Base-by-base conservation (phyloP, 2,113 vertebrate species). In the Riparia riparia region DNA sequence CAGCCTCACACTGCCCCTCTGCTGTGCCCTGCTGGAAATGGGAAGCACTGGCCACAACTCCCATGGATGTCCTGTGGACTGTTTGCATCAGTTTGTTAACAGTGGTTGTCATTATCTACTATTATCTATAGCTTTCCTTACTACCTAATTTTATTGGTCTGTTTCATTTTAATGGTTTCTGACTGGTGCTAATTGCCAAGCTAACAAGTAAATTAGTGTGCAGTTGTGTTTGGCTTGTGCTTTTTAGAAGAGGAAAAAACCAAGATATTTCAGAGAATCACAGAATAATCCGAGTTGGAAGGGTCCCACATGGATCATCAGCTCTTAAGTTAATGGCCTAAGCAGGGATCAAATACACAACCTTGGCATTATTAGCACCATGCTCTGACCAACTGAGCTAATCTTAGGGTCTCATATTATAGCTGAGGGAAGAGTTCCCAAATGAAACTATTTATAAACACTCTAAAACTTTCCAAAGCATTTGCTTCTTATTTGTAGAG, bases 341-440 rank as follows among this genome's bases (percentile, higher is more conserved):
- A 31, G 42, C 39, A 61, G 29, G 20, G 34, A 42, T 34, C 41
- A 54, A 82, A 68, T 21, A n/a, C 25, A 82, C 47, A 61, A 34
- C 17, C 24, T 42, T 49, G 63, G 47, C 17, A 41, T 34, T 54
- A 54, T 41, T 10, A 34, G 41, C 63, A 76, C 20, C 54, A 16
- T 9, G 14, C 25, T 41, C 54, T n/a, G 25, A 82, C 29, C 17
- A 82, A 13, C 25, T 42, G 25, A 82, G 31, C 3, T 21, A 6
- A 47, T 54, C 29, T 61, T 12, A 42, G 47, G n/a, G 6, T 47
- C 25, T 61, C 54, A 9, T 49, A 57, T 26, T 82, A 60, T 49
- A 51, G 37, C 49, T 50, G n/a, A 94, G 71, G 72, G 26, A 85
- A 82, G n/a, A 96, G 66, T 86, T 94, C 63, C 50, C 82, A 87